These are phyloP conservation scores for Brachyptera putata DNA, from an alignment of 2,888 invertebrate genomes.

Conservation along the genomic window DNA sequence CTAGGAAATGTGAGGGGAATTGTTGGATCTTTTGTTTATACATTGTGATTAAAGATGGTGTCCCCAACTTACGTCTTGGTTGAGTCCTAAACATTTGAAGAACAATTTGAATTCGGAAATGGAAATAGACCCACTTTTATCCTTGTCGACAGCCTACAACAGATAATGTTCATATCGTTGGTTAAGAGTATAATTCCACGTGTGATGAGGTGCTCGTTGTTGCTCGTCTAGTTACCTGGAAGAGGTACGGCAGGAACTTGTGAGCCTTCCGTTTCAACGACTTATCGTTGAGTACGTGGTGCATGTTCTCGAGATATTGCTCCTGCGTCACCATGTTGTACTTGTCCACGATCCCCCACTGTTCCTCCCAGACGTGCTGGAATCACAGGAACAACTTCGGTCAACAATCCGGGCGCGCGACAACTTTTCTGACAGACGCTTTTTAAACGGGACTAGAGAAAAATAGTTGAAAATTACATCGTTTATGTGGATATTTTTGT, in stretches of 20 bases:
- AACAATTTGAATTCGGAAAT: constrained; percentile 79
- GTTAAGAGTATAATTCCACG: not conserved
- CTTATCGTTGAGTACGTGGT: constrained; percentile 73
- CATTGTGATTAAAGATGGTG: no score
- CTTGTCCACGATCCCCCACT: constrained; percentile 75
- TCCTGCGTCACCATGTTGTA: constrained; percentile 80
- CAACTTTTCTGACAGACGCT: no score
- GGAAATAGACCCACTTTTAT: constrained; percentile 71
- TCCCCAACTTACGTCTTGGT: constrained; percentile 56
- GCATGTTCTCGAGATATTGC: constrained; percentile 77
- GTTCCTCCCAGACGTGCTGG: constrained; percentile 49
- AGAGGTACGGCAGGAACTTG: constrained; percentile 73
- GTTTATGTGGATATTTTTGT: no score
- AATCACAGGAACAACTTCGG: no score
- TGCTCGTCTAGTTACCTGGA: constrained; percentile 73
- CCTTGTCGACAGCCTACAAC: constrained; percentile 75
- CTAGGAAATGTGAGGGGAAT: no score
- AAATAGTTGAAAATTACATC: no score
- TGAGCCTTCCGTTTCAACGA: constrained; percentile 69
- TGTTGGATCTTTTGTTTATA: no score
- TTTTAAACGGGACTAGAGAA: no score
- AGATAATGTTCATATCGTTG: constrained; percentile 1
- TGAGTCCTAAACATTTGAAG: constrained; percentile 72
- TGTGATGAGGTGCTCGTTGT: no score
- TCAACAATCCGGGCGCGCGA: no score